These are phyloP conservation scores for Pharmacophagus antenor DNA, from an alignment of 2,888 invertebrate genomes.

Conservation along the genomic window DNA sequence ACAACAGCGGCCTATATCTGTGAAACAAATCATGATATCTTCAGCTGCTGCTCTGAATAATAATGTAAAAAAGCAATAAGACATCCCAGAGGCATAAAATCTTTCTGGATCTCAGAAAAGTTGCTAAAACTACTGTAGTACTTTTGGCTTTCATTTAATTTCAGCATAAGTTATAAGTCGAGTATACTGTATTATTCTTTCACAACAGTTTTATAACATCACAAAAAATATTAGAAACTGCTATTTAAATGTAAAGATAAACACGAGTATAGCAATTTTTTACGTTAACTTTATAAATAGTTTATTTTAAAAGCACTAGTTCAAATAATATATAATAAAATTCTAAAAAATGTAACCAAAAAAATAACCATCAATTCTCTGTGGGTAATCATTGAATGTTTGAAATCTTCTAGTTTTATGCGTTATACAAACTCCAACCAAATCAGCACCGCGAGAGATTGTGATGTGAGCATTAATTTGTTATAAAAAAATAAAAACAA, in stretches of 20 bases:
- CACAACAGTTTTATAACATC: neutral
- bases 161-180: neutral
- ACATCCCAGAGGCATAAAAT: constrained; percentile 4
- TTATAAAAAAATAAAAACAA: too few species aligned
- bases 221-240: neutral
- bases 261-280: too few species aligned
- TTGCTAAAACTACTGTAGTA: constrained; percentile 3
- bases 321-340: too few species aligned
- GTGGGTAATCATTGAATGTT: too few species aligned
- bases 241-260: neutral
- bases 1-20: neutral
- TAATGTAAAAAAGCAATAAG: constrained; percentile 1
- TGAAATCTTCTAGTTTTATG: too few species aligned
- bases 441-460: too few species aligned
- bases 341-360: too few species aligned
- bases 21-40: neutral
- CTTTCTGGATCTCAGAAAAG: neutral
- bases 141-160: constrained; percentile 5
- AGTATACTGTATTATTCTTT: neutral
- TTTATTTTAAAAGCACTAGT: too few species aligned
- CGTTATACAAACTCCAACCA: too few species aligned
- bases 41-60: neutral
- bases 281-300: too few species aligned
- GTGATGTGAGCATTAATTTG: too few species aligned
- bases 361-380: too few species aligned